Conservation (phyloP, 2,113 vertebrate genomes). For the Sinocyclocheilus rhinocerous region DNA sequence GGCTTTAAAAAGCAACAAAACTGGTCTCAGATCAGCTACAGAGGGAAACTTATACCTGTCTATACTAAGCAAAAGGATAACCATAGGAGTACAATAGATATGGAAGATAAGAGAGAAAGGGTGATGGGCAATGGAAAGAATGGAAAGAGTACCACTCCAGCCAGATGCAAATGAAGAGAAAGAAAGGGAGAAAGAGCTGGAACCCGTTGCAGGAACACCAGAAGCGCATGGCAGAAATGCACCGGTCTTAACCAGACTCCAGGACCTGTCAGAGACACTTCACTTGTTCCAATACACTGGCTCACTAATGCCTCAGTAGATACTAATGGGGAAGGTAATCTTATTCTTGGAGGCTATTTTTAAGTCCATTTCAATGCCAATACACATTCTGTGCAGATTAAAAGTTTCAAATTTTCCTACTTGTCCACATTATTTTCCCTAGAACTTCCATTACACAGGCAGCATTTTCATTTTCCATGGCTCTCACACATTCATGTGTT, state of each 20-base stretch:
- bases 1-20: neutral
- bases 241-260: neutral
- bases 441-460: neutral
- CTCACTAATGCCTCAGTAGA: slow-evolving; percentile 30
- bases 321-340: neutral
- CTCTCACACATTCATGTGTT: neutral
- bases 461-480: neutral
- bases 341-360: slow-evolving; percentile 1
- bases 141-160: slow-evolving; percentile 57
- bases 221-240: slow-evolving; percentile 28
- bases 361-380: neutral
- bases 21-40: slow-evolving; percentile 24
- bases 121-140: neutral
- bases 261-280: slow-evolving; percentile 3
- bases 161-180: slow-evolving; percentile 42
- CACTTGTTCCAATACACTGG: slow-evolving; percentile 20
- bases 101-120: slow-evolving; percentile 49
- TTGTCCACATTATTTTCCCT: neutral
- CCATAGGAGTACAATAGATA: slow-evolving; percentile 51
- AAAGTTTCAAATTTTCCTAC: neutral
- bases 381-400: neutral
- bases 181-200: slow-evolving; percentile 56
- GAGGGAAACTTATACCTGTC: slow-evolving; percentile 4
- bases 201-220: slow-evolving; percentile 33
- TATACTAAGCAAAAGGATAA: slow-evolving; percentile 34